Base-by-base conservation (phyloP, 2,888 invertebrate genomes). In the Drosophila diplacantha region DNA sequence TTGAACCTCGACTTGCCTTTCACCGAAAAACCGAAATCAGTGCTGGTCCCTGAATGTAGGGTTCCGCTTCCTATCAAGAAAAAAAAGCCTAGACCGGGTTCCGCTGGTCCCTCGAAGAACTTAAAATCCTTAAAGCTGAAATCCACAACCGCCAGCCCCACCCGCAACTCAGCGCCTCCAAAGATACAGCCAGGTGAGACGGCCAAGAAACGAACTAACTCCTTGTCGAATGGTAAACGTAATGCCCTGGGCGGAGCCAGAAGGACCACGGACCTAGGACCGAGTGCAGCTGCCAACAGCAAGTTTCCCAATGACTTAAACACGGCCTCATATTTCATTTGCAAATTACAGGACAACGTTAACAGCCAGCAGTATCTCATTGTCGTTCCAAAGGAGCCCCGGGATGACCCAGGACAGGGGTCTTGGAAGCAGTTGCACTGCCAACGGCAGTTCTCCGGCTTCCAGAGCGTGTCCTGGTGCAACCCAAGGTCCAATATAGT, bases 321-420 rank as follows among this genome's bases (percentile, higher is more conserved):
- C 26, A 34, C 32, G 37, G 61, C 44, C 52, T 26, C 37, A 29
- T 52, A 52, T 63, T 62, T 44, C 26, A 63, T 44, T 63, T 63
- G 61, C 61, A 52, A 63, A 52, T 52, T 62, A 51, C 63, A 63
- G 64, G 61, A 62, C 35, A 37, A 62, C 31, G 32, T 20, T 44
- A 52, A 52, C 16, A n/a, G 26, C 43, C 32, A 62, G 8, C 20
- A 38, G 32, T 62, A 63, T 32, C 44, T 63, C 3, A 16, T 63
- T 9, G 20, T 62, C 6, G 31, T 63, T 52, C 64, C 61, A 8
- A 52, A 63, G 14, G 32, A 37, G 12, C 44, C 22, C 22, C 32
- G 52, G 52, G 26, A n/a, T n/a, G 35, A 18, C 51, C 63, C 61
- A 61, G 51, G 63, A 43, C 61, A 62, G 4, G 51, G n/a, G 20